Percentiles rank a stretch among this genome's conserved stretches.
Evolutionary conservation across 1,140 invertebrate genomes (phyloP).

Genomic region (Eciton burchellii): DNA sequence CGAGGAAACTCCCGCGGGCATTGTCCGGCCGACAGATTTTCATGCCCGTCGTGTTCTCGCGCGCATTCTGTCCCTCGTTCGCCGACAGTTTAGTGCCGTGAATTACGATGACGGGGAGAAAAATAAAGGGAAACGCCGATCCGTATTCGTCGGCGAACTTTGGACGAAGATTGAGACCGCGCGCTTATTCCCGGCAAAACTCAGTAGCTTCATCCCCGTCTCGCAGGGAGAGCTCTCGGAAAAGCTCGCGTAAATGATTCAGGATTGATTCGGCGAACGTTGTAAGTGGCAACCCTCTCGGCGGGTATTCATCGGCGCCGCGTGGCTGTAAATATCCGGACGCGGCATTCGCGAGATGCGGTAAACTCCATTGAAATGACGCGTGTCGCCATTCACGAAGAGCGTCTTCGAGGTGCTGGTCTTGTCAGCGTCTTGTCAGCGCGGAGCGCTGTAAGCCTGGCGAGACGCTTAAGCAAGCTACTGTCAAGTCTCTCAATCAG

Average conservation of each 20-base stretch:
- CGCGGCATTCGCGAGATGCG: constrained; percentile 9
- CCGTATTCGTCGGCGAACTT: constrained; percentile 10
- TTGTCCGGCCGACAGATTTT: constrained; percentile 63
- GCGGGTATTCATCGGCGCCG: no score
- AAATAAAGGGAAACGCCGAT: constrained; percentile 28
- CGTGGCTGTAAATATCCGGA: constrained; percentile 38
- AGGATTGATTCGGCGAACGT: no score
- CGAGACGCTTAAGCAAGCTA: constrained; percentile 37
- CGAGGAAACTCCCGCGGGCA: constrained; percentile 36
- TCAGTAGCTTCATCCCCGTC: no score
- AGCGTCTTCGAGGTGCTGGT: constrained; percentile 34
- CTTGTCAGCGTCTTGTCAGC: constrained; percentile 24
- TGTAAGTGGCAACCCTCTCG: no score
- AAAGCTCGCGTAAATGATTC: no score
- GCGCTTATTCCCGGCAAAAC: constrained; percentile 19
- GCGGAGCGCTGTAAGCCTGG: constrained; percentile 52
- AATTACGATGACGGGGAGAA: constrained; percentile 25
- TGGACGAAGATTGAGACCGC: constrained; percentile 29
- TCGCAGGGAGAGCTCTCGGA: no score
- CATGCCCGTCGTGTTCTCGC: constrained; percentile 40
- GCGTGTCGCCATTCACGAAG: constrained; percentile 26
- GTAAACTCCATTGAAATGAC: constrained; percentile 54
- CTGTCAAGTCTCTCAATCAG: constrained; percentile 57
- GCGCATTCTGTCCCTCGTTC: not conserved
- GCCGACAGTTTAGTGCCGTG: constrained; percentile 32